Percentiles rank a stretch among this genome's conserved stretches.
Conservation (phyloP, 1,140 invertebrate genomes). For the Eupristina koningsbergeri region DNA sequence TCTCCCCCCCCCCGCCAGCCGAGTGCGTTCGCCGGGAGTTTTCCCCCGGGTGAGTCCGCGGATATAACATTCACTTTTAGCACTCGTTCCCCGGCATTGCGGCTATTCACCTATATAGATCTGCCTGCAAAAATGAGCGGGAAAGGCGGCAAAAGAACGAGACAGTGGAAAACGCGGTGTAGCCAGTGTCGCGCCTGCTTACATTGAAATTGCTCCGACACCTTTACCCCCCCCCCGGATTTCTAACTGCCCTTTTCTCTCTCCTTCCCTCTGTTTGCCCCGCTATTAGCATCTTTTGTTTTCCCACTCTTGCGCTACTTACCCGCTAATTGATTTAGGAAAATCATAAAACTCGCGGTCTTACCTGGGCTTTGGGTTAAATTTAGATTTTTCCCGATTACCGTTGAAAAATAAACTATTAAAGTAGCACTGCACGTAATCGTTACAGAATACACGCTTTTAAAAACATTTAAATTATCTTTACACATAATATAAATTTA, state of each 20-base stretch:
- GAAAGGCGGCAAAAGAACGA: neutral
- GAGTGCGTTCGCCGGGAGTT: constrained; percentile 36
- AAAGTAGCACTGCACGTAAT: too few relatives aligned
- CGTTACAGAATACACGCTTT: too few relatives aligned
- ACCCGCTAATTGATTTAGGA: neutral
- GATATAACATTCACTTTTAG: constrained; percentile 50
- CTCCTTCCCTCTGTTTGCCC: neutral
- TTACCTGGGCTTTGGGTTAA: neutral
- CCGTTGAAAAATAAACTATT: too few relatives aligned
- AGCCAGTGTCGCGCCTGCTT: neutral
- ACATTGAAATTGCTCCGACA: neutral
- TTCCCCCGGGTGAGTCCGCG: constrained; percentile 44
- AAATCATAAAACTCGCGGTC: neutral
- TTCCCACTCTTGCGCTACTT: neutral
- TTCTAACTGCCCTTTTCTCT: neutral
- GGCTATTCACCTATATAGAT: neutral
- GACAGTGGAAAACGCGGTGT: neutral
- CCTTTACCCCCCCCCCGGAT: neutral
- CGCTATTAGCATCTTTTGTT: neutral
- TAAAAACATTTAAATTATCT: too few relatives aligned
- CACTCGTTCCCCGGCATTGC: neutral
- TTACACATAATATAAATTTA: too few relatives aligned
- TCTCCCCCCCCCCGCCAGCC: constrained; percentile 16
- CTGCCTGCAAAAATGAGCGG: constrained; percentile 14
- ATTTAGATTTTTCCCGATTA: too few relatives aligned